These are phyloP conservation scores for Danio rerio DNA, from an alignment of 2,113 vertebrate species.

Conservation along the genomic window GRCz12tu NC_133178.1:39953501-39954000, in stretches of 20 bases:
- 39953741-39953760: not conserved
- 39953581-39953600: no score
- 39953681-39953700: conserved; percentile 77
- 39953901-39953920: not conserved
- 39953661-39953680: conserved; percentile 78
- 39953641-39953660: conserved; percentile 85
- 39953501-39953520: not conserved
- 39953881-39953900: conserved; percentile 78
- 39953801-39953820: conserved; percentile 46
- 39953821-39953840: conserved; percentile 80
- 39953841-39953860: conserved; percentile 80
- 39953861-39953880: conserved; percentile 78
- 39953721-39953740: not conserved
- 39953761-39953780: not conserved
- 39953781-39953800: conserved; percentile 1
- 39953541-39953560: not conserved
- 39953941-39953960: not conserved
- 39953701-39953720: conserved; percentile 41
- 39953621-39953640: conserved; percentile 17
- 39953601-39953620: not conserved
- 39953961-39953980: not conserved
- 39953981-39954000: no score
- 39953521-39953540: not conserved
- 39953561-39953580: not conserved
- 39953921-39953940: not conserved